These are phyloP conservation scores for Heliocidaris erythrogramma DNA, from an alignment of 35 echinoderm and acorn worm genomes.

Conservation along the genomic window DNA sequence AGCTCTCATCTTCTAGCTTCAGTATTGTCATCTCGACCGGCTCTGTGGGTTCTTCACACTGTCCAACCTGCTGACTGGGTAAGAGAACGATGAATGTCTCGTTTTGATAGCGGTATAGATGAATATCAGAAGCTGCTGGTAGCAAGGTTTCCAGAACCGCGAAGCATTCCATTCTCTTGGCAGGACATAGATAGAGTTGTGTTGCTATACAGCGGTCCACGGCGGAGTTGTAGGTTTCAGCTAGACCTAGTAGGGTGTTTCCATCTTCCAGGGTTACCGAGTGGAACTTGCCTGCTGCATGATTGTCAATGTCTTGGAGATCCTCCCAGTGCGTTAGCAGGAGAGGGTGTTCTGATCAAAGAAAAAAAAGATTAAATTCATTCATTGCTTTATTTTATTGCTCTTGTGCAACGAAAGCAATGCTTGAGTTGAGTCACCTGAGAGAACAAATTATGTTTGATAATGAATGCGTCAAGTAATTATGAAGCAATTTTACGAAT, in stretches of 20 bases:
- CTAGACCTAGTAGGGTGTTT: background rate
- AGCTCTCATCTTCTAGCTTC: background rate
- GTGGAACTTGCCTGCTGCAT: background rate
- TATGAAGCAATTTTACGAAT: no score
- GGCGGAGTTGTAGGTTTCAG: slow-evolving; percentile 7
- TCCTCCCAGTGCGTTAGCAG: slow-evolving; percentile 20
- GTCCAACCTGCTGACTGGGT: slow-evolving; percentile 30
- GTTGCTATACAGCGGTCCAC: slow-evolving; percentile 23
- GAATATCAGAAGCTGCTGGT: background rate
- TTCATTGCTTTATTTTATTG: background rate
- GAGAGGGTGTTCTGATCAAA: slow-evolving; percentile 24
- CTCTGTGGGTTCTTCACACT: background rate
- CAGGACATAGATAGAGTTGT: slow-evolving; percentile 22
- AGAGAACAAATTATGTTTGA: no score
- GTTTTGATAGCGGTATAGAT: background rate
- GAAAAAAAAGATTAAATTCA: background rate
- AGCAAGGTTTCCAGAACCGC: background rate
- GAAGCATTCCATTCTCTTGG: background rate
- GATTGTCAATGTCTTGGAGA: slow-evolving; percentile 31
- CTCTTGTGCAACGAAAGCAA: no score
- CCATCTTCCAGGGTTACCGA: background rate
- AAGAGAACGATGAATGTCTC: slow-evolving; percentile 33
- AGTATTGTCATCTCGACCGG: background rate
- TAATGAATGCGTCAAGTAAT: no score
- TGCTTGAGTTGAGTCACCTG: no score